Evolutionary conservation across 2,113 vertebrate genomes (phyloP).

Genomic region (Rhea americana): DNA sequence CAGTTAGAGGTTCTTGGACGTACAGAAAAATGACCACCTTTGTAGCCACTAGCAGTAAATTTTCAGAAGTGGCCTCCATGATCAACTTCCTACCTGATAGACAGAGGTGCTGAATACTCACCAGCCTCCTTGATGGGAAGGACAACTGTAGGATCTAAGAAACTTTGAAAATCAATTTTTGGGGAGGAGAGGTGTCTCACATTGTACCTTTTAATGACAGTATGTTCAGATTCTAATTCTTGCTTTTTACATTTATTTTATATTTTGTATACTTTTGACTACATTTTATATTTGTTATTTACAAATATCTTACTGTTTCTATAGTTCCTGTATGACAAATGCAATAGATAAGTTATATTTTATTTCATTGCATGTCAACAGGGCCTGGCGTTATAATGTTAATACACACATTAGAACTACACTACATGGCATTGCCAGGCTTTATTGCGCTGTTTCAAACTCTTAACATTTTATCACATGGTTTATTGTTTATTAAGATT

Average conservation of each 20-base stretch:
- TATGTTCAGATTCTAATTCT: neutral
- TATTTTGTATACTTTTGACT: neutral
- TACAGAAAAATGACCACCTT: neutral
- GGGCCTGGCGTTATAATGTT: neutral
- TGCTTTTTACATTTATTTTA: neutral
- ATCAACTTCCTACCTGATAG: neutral
- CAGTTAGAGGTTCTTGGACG: neutral
- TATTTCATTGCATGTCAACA: neutral
- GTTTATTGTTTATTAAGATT: neutral
- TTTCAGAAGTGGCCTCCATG: neutral
- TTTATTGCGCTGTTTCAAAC: neutral
- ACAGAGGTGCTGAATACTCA: neutral
- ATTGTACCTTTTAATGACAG: neutral
- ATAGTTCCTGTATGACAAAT: neutral
- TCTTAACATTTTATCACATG: neutral
- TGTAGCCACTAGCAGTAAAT: neutral
- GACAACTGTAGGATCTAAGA: neutral
- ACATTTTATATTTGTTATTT: neutral
- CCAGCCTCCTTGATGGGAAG: neutral
- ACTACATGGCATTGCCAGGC: neutral
- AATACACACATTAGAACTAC: neutral
- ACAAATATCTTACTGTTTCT: neutral
- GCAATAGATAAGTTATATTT: neutral
- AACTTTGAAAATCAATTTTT: neutral
- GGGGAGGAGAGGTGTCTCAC: neutral